phyloP scores from a whole-genome alignment of 1,140 invertebrate species.

The Pachyrhynchus sulphureomaculatus region DNA sequence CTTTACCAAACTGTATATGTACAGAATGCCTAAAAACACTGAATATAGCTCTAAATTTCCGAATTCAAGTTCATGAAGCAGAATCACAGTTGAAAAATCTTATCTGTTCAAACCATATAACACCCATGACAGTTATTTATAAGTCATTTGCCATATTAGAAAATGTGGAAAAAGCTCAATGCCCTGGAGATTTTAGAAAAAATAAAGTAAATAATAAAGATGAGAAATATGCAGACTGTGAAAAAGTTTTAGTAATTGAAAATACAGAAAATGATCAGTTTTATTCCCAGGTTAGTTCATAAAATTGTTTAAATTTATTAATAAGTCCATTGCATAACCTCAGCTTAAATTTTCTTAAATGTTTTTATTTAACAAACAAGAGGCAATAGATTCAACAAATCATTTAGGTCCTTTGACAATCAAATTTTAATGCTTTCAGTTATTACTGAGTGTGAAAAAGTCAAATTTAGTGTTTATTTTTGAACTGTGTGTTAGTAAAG shows the following conservation, averaged over 20 bases:
- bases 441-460: too few relatives aligned
- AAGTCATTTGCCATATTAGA: slow-evolving; percentile 29
- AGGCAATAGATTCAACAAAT: too few relatives aligned
- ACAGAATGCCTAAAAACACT: slow-evolving; percentile 36
- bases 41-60: slow-evolving; percentile 36
- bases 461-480: too few relatives aligned
- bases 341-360: too few relatives aligned
- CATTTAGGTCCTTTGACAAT: too few relatives aligned
- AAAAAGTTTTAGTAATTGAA: neutral
- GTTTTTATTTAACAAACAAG: too few relatives aligned
- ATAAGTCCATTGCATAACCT: too few relatives aligned
- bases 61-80: slow-evolving; percentile 37
- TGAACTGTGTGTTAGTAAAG: too few relatives aligned
- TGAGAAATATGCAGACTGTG: neutral
- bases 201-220: neutral
- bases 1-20: slow-evolving; percentile 39
- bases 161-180: neutral
- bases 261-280: neutral
- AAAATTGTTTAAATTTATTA: too few relatives aligned
- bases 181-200: neutral
- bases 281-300: too few relatives aligned
- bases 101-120: too few relatives aligned
- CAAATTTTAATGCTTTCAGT: too few relatives aligned
- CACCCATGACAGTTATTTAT: slow-evolving; percentile 11
- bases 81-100: slow-evolving; percentile 34